These are phyloP conservation scores for Gymnogyps californianus DNA, from an alignment of 2,113 vertebrate species.

Conservation along the genomic window DNA sequence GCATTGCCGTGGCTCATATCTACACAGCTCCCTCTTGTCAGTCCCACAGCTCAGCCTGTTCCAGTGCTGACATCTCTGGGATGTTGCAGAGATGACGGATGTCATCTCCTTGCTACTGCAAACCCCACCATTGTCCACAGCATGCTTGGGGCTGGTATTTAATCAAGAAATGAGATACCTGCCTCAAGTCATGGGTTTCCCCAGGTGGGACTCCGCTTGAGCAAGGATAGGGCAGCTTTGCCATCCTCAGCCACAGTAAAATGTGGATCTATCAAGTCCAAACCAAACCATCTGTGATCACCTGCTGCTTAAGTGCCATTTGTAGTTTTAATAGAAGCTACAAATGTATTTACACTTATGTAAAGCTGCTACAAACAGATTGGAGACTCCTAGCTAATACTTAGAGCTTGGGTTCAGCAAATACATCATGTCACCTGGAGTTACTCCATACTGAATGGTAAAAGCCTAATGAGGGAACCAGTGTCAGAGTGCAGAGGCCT, in stretches of 20 bases:
- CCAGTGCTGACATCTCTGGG: neutral
- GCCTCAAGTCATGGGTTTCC: neutral
- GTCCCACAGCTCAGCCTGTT: neutral
- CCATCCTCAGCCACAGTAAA: neutral
- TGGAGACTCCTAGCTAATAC: neutral
- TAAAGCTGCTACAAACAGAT: neutral
- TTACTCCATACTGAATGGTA: neutral
- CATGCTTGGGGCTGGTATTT: neutral
- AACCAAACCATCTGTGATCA: neutral
- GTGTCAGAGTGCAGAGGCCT: neutral
- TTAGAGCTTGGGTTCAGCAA: neutral
- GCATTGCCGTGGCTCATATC: rapidly evolving
- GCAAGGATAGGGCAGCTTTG: neutral
- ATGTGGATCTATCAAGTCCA: neutral
- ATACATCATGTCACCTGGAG: too few relatives aligned
- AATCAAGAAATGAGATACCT: neutral
- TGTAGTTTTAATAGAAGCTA: neutral
- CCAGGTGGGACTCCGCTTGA: neutral
- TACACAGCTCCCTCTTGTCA: neutral
- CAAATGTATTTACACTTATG: neutral
- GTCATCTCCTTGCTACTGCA: neutral
- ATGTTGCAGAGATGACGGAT: neutral
- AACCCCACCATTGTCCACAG: neutral
- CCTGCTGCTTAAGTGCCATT: neutral
- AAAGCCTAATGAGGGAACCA: neutral